These are phyloP conservation scores for Platyrinchus mystaceus DNA, from an alignment of 2,797 vertebrate genomes.

Conservation along the genomic window DNA sequence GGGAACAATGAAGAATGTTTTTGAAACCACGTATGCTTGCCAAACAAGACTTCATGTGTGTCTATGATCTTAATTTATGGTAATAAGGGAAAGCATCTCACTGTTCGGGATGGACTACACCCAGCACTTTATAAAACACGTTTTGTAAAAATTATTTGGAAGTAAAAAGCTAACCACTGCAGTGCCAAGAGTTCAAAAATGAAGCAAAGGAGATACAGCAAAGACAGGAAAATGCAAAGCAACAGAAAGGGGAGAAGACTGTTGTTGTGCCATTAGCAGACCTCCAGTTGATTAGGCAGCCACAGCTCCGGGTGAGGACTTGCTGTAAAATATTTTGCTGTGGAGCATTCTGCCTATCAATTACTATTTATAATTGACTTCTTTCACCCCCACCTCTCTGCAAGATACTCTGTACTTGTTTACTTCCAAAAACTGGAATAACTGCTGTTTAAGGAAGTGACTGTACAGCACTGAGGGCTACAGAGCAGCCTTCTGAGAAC, in stretches of 20 bases:
- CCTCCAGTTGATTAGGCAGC: not conserved
- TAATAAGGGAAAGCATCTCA: not conserved
- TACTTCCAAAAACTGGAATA: not conserved
- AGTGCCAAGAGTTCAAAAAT: not conserved
- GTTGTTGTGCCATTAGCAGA: not conserved
- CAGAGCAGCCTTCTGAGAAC: not conserved
- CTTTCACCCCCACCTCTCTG: not conserved
- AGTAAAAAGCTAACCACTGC: not conserved
- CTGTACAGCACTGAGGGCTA: not conserved
- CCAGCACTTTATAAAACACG: not conserved
- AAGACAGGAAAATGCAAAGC: not conserved
- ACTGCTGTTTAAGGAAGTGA: not conserved
- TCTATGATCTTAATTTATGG: not conserved
- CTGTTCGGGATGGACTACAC: not conserved
- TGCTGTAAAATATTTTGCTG: not conserved
- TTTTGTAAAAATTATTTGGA: not conserved
- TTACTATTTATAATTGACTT: not conserved
- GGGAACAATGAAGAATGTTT: conserved; percentile 16
- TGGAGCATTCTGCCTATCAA: not conserved
- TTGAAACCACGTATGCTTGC: not conserved
- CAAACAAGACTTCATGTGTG: not conserved
- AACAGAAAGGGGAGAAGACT: not conserved
- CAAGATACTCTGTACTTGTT: not conserved
- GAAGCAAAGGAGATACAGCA: not conserved
- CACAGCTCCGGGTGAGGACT: not conserved